Evolutionary conservation across 2,888 invertebrate species (phyloP), one percentile per base, ranked within the genome.

Genomic region (Calephelis perditalis): DNA sequence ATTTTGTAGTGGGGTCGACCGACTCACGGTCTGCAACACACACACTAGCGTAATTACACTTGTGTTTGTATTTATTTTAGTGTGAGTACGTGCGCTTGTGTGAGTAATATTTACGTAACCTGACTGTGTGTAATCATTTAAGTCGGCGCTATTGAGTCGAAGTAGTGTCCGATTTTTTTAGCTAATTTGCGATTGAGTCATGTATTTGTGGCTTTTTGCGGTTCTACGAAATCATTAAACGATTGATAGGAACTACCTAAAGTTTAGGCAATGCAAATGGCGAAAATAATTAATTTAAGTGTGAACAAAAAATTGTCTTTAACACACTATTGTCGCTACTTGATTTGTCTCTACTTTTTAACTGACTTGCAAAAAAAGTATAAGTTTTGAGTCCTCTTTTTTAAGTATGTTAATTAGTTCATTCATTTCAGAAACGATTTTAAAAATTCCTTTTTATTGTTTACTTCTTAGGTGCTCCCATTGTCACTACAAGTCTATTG

Each of bases 1-100:
- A 80, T 74, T 81, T 81, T 82, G 88, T 88, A 87, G 90, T 83
- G 90, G 89, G 90, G 88, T 84, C 85, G 84, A 72, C 72, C 74
- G 82, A 82, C 77, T 71, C 71, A 83, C 80, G 78, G 82, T 77
- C 80, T 80, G 83, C 77, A 77, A 65, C 77, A 70, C 86, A 65
- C 87, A 85, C 86, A 84, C 80, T 62, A 43, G 1, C 67, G 62
- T 62, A 63, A 36, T 45, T 54, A 56, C 36, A 46, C 40, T n/a
- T 64, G 71, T 72, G 72, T 71, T 64, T 3, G 66, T 67, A 7
- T 9, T 0, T 45, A 40, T 63, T 44, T 40, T 8, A 59, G 75
- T 76, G 86, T 82, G 82, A 47, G 83, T 67, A 26, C 68, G 35
- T 60, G n/a, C 58, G 63, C 43, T 40, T 63, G 84, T 84, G 82